Base-by-base conservation (phyloP, 2,797 vertebrate genomes). In the Protonibea diacanthus region DNA sequence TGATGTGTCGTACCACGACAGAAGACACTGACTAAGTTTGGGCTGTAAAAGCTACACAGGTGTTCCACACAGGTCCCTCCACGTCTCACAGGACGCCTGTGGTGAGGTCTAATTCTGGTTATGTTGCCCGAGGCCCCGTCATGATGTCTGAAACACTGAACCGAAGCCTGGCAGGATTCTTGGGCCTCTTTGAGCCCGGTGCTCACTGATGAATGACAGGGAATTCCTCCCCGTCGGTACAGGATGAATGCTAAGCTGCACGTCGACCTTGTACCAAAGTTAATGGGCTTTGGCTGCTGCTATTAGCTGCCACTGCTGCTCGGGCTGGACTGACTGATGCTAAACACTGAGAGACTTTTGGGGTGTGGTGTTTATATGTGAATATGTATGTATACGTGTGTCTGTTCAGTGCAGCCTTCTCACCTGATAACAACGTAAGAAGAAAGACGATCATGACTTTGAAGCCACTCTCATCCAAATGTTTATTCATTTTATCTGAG, bases 231-330 rank as follows among this genome's bases (percentile, higher is more conserved):
- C 70, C 0, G 29, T 47, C n/a, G 21, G 66, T 17, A 0, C n/a
- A 60, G 38, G 74, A 85, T 71, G 75, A 71, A 82, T 69, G 64
- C 59, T 27, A 45, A 81, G 67, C 29, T 47, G 66, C 80, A 0
- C 14, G 64, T n/a, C 42, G 76, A 88, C 89, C 91, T 92, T 90
- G 86, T 60, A 8, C 29, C 76, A 90, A 88, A 87, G 88, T 91
- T 87, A 91, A 89, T 87, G 78, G 12, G 14, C 3, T 66, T 61
- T 70, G 59, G 49, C 65, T 71, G 69, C 60, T 6, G 59, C 52
- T 56, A 3, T 42, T 21, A 48, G 61, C 40, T 57, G 52, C 68
- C 21, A 5, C 21, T 52, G 56, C 71, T 65, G 76, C 4, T 47
- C 13, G 18, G 21, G 25, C 4, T 15, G 29, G 14, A 25, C 44